Percentiles rank a stretch among this genome's conserved stretches.
Evolutionary conservation across 2,888 invertebrate species (phyloP).

Genomic region (Oscheius sp.): DNA sequence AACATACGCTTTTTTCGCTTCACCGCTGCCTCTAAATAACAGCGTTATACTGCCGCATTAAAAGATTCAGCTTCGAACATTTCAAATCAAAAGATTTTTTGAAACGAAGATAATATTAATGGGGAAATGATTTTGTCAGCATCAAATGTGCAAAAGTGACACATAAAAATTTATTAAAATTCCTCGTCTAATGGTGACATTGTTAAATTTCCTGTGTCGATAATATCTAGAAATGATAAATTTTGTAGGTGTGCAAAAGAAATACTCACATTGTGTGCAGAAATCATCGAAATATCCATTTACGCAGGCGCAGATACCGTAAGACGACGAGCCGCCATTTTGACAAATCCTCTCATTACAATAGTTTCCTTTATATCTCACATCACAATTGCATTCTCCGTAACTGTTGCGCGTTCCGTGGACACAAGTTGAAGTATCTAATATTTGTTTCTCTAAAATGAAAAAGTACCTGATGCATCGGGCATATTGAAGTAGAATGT

Average conservation of each 20-base stretch:
- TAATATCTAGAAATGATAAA: slow-evolving; percentile 6
- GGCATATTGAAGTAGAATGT: slow-evolving; percentile 49
- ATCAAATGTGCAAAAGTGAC: too few relatives aligned
- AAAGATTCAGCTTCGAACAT: too few relatives aligned
- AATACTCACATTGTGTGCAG: slow-evolving; percentile 37
- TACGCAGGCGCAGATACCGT: slow-evolving; percentile 51
- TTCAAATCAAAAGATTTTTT: too few relatives aligned
- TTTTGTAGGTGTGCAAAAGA: too few relatives aligned
- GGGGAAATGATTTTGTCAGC: too few relatives aligned
- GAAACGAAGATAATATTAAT: too few relatives aligned
- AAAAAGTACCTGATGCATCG: not conserved
- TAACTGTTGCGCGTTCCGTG: not conserved
- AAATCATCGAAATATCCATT: slow-evolving; percentile 50
- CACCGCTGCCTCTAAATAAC: too few relatives aligned
- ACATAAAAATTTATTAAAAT: too few relatives aligned
- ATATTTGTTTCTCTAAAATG: not conserved
- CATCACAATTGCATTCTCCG: slow-evolving; percentile 30
- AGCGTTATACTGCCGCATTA: too few relatives aligned
- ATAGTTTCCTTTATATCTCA: not conserved
- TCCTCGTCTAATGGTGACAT: too few relatives aligned
- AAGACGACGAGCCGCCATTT: slow-evolving; percentile 47
- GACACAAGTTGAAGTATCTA: slow-evolving; percentile 9
- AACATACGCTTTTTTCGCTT: too few relatives aligned
- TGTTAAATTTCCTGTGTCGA: not conserved
- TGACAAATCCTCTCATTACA: slow-evolving; percentile 36